These are phyloP conservation scores for Xiphophorus couchianus DNA, from an alignment of 2,113 vertebrate species.

Conservation along the genomic window DNA sequence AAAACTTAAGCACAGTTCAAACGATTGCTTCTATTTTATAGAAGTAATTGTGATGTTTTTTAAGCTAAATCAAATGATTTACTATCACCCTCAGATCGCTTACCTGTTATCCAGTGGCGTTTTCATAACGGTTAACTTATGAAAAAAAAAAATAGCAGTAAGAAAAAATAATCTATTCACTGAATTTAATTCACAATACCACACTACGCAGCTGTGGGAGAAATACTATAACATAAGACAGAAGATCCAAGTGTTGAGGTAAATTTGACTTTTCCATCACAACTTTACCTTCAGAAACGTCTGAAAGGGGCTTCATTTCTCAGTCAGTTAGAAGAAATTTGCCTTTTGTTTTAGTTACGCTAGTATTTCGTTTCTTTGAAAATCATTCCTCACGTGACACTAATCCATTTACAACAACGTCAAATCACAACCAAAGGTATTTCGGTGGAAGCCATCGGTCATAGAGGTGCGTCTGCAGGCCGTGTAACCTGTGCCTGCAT, in stretches of 20 bases:
- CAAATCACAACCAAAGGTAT: conserved; percentile 53
- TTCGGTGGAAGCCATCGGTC: conserved; percentile 19
- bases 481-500: conserved; percentile 27
- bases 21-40: not conserved
- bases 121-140: not conserved
- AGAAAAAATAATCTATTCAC: not conserved
- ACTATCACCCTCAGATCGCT: too few relatives aligned
- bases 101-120: too few relatives aligned
- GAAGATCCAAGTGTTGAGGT: not conserved
- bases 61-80: not conserved
- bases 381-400: conserved; percentile 28
- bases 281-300: not conserved
- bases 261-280: not conserved
- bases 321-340: not conserved
- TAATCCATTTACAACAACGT: conserved; percentile 32
- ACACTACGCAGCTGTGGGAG: not conserved
- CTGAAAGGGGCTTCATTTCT: conserved; percentile 38
- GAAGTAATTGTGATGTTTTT: not conserved
- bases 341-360: not conserved
- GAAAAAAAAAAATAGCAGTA: too few relatives aligned
- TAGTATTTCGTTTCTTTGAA: conserved; percentile 10
- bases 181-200: not conserved
- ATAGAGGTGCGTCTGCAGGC: conserved; percentile 14
- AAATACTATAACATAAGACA: not conserved
- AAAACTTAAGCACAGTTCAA: not conserved